A percentile compares a stretch with the other conserved stretches of the same genome.
Conservation (phyloP, 2,888 invertebrate genomes). For the Drosophila atripex region DNA sequence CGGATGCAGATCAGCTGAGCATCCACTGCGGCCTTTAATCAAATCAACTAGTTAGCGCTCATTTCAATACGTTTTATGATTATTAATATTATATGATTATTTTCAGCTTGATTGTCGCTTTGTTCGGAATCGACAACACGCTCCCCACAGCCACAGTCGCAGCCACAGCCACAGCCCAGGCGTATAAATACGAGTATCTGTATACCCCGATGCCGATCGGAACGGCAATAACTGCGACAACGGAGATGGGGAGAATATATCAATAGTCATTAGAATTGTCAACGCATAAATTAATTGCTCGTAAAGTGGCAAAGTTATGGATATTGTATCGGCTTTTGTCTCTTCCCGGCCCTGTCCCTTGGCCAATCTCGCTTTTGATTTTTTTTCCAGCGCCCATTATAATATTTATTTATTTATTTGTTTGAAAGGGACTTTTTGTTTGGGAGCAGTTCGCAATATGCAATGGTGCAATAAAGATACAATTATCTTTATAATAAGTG, state of each 20-base stretch:
- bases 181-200: slow-evolving; percentile 10
- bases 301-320: slow-evolving; percentile 79
- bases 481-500: slow-evolving; percentile 17
- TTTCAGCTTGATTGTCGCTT: slow-evolving; percentile 72
- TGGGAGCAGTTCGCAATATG: slow-evolving; percentile 21
- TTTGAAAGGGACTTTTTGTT: slow-evolving; percentile 52
- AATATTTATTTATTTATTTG: slow-evolving; percentile 35
- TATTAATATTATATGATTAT: slow-evolving; percentile 73
- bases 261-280: slow-evolving; percentile 82
- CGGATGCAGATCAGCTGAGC: slow-evolving; percentile 16
- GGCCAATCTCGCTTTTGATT: slow-evolving; percentile 1
- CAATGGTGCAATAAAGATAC: slow-evolving; percentile 2
- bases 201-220: slow-evolving; percentile 17
- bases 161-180: slow-evolving; percentile 23
- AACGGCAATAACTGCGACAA: slow-evolving; percentile 19
- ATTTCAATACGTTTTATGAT: slow-evolving; percentile 76
- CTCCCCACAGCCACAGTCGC: slow-evolving; percentile 24
- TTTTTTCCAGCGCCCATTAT: slow-evolving; percentile 30
- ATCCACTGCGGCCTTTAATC: slow-evolving; percentile 64
- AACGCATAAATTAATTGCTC: slow-evolving; percentile 83
- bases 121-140: slow-evolving; percentile 52
- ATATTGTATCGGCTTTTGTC: slow-evolving; percentile 57
- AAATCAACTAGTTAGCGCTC: slow-evolving; percentile 72
- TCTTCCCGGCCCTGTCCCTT: slow-evolving; percentile 12
- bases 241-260: slow-evolving; percentile 51